A percentile compares a stretch with the other conserved stretches of the same genome.
Evolutionary conservation across 2,113 vertebrate species (phyloP).

Genomic region (Periophthalmus modestus): DNA sequence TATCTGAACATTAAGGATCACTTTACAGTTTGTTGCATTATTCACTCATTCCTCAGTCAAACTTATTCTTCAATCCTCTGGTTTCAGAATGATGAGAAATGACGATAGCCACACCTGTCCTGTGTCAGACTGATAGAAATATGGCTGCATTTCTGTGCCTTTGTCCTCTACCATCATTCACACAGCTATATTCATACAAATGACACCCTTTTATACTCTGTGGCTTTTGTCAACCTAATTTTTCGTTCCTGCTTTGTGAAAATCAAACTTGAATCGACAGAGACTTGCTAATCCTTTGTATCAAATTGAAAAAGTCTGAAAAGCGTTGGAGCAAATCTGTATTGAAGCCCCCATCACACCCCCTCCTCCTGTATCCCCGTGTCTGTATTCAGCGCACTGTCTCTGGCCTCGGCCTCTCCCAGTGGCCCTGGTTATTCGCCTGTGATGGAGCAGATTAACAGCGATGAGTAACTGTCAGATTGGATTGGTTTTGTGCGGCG

Average conservation of each 20-base stretch:
- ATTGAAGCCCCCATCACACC: conserved; percentile 39
- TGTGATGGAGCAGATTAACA: conserved; percentile 71
- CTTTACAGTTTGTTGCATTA: no score
- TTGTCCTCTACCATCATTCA: no score
- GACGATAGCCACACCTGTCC: no score
- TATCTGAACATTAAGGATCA: no score
- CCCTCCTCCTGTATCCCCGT: conserved; percentile 53
- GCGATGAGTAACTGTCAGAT: conserved; percentile 71
- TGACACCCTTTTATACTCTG: no score
- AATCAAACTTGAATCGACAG: not conserved
- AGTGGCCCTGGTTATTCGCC: conserved; percentile 58
- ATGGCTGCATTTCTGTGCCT: no score
- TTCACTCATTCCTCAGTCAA: no score
- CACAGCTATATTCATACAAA: no score
- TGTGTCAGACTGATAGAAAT: no score
- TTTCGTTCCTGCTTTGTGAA: not conserved
- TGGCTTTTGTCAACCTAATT: no score
- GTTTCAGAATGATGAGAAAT: no score
- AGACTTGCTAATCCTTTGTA: not conserved
- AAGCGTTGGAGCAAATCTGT: conserved; percentile 50
- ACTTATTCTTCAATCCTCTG: no score
- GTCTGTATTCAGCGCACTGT: conserved; percentile 62
- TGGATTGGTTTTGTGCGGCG: conserved; percentile 55
- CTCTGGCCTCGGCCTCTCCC: conserved; percentile 61
- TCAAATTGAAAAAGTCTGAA: conserved; percentile 14